Base-by-base conservation (phyloP, 1,140 invertebrate species). In the Ooceraea biroi region DNA sequence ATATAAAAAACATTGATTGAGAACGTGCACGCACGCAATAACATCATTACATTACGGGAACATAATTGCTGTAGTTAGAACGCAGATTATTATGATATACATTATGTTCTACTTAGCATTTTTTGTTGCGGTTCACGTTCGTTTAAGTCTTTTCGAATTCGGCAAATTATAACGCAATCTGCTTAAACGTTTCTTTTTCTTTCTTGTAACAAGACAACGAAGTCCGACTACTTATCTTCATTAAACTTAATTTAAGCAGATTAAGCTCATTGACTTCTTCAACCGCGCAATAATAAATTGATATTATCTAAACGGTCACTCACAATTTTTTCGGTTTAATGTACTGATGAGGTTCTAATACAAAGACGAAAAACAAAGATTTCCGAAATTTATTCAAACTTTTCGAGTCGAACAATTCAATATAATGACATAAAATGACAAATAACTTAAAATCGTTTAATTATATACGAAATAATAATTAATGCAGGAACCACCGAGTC, bases 401-500 rank as follows among this genome's bases (percentile, higher is more conserved):
- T 71, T 27, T 25, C 10, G 2, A 73, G 41, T 61, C 7, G 2
- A 8, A 19, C 7, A 25, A 58, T 71, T 52, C 2, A 48, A 17
- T 27, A 25, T 50, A 50, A 52, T 30, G 8, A 85, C 12, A 0
- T 36, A 17, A 66, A n/a, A n/a, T n/a, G n/a, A n/a, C n/a, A n/a
- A n/a, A n/a, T n/a, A n/a, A n/a, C 7, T 36, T 36, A 36, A 3
- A 36, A 7, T 36, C 36, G 7, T 36, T 74, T 30, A n/a, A 57
- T 17, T 4, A 11, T 71, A 57, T 25, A n/a, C 25, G n/a, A 84
- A 72, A 30, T 72, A 30, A n/a, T n/a, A n/a, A n/a, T n/a, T n/a
- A n/a, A 82, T 82, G 7, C 30, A 89, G 90, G 85, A 71, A 71
- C 83, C 74, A 66, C 89, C n/a, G 88, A 85, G 46, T 83, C 74